Base-by-base conservation (phyloP, 2,113 vertebrate genomes). In the Tiliqua scincoides region DNA sequence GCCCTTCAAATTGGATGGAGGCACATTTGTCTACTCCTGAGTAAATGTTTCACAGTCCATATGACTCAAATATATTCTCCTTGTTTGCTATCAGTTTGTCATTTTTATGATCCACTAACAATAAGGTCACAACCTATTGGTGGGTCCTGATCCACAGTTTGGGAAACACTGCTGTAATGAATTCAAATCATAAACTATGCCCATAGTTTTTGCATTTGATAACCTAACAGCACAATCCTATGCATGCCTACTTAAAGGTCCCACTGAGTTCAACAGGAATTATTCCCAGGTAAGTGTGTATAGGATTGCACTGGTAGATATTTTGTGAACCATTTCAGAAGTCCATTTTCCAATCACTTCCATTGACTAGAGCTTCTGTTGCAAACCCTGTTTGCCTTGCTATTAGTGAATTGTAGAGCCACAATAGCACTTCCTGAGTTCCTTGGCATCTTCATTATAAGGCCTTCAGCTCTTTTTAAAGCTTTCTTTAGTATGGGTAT, bases 381-480 rank as follows among this genome's bases (percentile, higher is more conserved):
- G 40, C n/a, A 25, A 92, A 90, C 68, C 48, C 3, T 54, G 11
- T 71, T 11, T 37, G 80, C 20, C 43, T 57, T 43, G 89, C 93
- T 91, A 93, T 82, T 92, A 82, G 87, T 65, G 93, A 94, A 95
- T 89, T 91, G 88, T 84, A 93, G 89, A 90, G 73, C 79, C 92
- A 86, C 90, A 92, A 85, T 43, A 90, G 43, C 73, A 89, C 79
- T 84, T 93, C 94, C 85, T 90, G 93, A 86, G 89, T 84, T 93
- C 94, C 85, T 90, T 94, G 86, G 89, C 92, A 93, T 93, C 67
- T 74, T 85, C 74, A 86, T 86, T 95, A 90, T 93, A 93, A 91
- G 90, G 76, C 87, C 92, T 94, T 95, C 91, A 92, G 88, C 43
- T 91, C 86, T 87, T 95, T 85, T 89, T 90, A 89, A 92, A 85